These are phyloP conservation scores for Dastarcus helophoroides DNA, from an alignment of 2,888 invertebrate genomes.

Conservation along the genomic window DNA sequence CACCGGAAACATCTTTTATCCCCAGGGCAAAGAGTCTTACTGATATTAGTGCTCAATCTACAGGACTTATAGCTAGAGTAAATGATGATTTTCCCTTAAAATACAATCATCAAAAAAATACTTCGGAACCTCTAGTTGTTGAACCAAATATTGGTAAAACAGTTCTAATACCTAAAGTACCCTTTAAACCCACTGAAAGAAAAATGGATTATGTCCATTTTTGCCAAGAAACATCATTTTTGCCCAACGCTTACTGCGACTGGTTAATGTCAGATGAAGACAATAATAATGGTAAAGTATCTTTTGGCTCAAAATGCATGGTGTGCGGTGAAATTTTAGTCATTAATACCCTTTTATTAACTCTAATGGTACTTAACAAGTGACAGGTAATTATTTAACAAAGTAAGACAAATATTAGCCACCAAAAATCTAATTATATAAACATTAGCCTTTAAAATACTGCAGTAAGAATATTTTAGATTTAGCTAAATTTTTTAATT, in stretches of 20 bases:
- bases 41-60: too few species aligned
- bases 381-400: too few species aligned
- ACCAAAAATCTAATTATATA: too few species aligned
- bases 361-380: too few species aligned
- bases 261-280: constrained; percentile 31
- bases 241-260: constrained; percentile 36
- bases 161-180: background rate
- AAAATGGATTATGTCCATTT: constrained; percentile 6
- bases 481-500: constrained; percentile 30
- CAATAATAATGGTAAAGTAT: constrained; percentile 31
- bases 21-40: too few species aligned
- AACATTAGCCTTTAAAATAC: too few species aligned
- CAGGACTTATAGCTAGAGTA: too few species aligned
- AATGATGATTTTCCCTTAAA: constrained; percentile 30
- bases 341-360: too few species aligned
- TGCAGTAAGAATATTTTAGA: constrained; percentile 35
- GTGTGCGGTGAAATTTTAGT: too few species aligned
- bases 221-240: constrained; percentile 2
- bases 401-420: constrained; percentile 9
- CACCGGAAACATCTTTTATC: too few species aligned
- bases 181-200: background rate
- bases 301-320: too few species aligned
- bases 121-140: constrained; percentile 22
- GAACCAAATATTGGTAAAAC: constrained; percentile 30
- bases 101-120: constrained; percentile 17